Evolutionary conservation across 1,140 invertebrate genomes (phyloP), one percentile per base, ranked within the genome.

Genomic region (Trichogramma pretiosum): DNA sequence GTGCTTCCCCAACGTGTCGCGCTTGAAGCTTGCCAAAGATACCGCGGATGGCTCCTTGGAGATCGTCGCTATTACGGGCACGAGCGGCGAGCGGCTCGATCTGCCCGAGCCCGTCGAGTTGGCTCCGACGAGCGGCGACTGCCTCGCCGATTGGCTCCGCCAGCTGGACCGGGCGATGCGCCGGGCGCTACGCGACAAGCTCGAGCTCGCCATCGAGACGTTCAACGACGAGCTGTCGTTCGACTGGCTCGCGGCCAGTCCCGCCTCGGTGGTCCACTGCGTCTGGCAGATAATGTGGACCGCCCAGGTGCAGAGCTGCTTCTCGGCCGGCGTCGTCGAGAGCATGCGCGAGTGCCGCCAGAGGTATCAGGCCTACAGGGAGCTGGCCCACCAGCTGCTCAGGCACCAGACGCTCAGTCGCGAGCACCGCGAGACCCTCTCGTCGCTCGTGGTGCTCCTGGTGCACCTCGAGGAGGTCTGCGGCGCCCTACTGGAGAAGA

Each of bases 281-380:
- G 72, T 79, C 8, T 73, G 75, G 17, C 74, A 77, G 57, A 74
- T 81, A 48, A 75, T 75, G 56, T 85, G 82, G 82, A 86, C 84
- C 3, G 55, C 61, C 0, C 71, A 75, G 52, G 64, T 80, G 11
- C 66, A 78, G 19, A 54, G 67, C 17, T 65, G 60, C 38, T 65
- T 78, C 7, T n/a, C n/a, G n/a, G n/a, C n/a, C n/a, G n/a, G n/a
- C n/a, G n/a, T n/a, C n/a, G n/a, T n/a, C n/a, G n/a, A n/a, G n/a
- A n/a, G n/a, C n/a, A n/a, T n/a, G n/a, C n/a, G n/a, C n/a, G n/a
- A n/a, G n/a, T n/a, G n/a, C n/a, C n/a, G n/a, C n/a, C n/a, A n/a
- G n/a, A n/a, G n/a, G n/a, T n/a, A n/a, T n/a, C n/a, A n/a, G n/a
- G n/a, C n/a, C n/a, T n/a, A n/a, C n/a, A n/a, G n/a, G n/a, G n/a